Evolutionary conservation across 2,797 vertebrate genomes (phyloP), one percentile per base, ranked within the genome.

Genomic region (Meda fulgida): DNA sequence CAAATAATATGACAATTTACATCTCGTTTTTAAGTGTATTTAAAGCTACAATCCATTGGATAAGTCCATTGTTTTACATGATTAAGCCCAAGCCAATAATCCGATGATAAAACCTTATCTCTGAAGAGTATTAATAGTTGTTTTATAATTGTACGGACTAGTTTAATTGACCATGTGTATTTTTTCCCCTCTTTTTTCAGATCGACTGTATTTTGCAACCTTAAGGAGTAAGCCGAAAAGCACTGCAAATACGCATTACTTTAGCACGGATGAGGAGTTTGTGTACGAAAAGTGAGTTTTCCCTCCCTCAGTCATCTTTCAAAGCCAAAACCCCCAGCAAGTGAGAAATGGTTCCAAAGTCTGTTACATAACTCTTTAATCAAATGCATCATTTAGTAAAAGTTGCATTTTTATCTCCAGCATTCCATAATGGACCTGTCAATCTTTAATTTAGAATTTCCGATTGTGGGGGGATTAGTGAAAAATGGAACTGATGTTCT

Each of bases 221-320:
- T 92, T 99, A 88, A 95, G 97, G 90, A 97, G 95, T 86, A 98
- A 97, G 94, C 98, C 98, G 78, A 99, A 98, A 92, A 98, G 95
- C 92, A 98, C 98, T 0, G 92, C 94, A 77, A 97, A 99, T 92
- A 99, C 97, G 0, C 97, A 99, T 93, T 99, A 98, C 93, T 99
- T 99, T 94, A 97, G 97, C 93, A 98, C 97, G 0, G 98, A 99
- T 16, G 98, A 99, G 58, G 98, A 99, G 86, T 96, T 99, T 87
- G 91, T 97, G 76, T 99, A 99, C 88, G 98, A 99, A 87, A 99
- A 99, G 98, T 99, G 96, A 98, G 98, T 96, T n/a, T 60, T 16
- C 13, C 38, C 34, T 70, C 80, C 80, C 43, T 51, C 26, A 7
- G 16, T 46, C n/a, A 46, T 53, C 34, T 78, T 60, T 43, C 58